Evolutionary conservation across 2,888 invertebrate genomes (phyloP).

Genomic region (Melanchra persicariae): DNA sequence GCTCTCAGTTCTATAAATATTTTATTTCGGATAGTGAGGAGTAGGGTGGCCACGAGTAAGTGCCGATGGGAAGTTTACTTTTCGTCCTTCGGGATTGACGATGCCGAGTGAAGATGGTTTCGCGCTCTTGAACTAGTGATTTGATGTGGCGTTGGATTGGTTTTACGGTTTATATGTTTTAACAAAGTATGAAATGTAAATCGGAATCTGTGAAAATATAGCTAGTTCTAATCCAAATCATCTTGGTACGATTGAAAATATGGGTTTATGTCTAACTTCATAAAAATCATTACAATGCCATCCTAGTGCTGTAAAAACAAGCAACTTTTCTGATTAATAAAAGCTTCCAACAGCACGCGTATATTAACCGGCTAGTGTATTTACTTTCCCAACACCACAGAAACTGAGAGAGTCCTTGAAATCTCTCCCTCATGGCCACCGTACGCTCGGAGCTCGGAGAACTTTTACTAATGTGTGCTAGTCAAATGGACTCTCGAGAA

Average conservation of each 20-base stretch:
- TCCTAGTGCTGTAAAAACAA: slow-evolving; percentile 1
- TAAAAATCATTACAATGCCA: background rate
- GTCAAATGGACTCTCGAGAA: slow-evolving; percentile 89
- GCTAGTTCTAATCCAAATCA: no score
- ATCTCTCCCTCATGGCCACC: slow-evolving; percentile 73
- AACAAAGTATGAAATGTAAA: background rate
- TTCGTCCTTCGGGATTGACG: slow-evolving; percentile 38
- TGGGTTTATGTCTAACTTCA: background rate
- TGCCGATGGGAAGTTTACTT: slow-evolving; percentile 58
- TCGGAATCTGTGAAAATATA: background rate
- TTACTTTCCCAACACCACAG: slow-evolving; percentile 53
- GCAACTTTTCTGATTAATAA: slow-evolving; percentile 27
- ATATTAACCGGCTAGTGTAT: slow-evolving; percentile 37
- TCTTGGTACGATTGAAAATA: background rate
- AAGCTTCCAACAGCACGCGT: slow-evolving; percentile 29
- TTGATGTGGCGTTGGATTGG: slow-evolving; percentile 38
- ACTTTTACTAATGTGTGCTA: slow-evolving; percentile 90
- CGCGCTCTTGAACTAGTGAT: slow-evolving; percentile 46
- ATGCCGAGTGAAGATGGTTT: background rate
- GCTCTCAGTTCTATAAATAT: slow-evolving; percentile 89
- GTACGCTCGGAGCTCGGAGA: slow-evolving; percentile 80
- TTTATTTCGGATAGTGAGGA: slow-evolving; percentile 90
- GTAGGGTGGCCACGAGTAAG: slow-evolving; percentile 75
- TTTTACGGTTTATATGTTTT: slow-evolving; percentile 8
- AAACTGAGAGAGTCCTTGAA: slow-evolving; percentile 64